Conservation (phyloP, 2,113 vertebrate genomes). For the Actinemys pallida region DNA sequence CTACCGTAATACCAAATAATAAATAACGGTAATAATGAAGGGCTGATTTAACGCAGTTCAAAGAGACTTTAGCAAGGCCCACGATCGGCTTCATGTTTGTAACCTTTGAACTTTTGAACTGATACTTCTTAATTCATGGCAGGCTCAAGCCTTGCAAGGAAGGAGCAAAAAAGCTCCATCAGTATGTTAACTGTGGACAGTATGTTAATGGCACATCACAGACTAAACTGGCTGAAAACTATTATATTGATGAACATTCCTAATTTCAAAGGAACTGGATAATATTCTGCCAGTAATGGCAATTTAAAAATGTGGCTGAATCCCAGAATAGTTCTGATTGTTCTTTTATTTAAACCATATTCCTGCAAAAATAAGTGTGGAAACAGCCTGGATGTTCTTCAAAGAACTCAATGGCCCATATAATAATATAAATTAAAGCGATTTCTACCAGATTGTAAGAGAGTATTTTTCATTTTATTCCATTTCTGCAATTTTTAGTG, state of each 20-base stretch:
- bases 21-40: neutral
- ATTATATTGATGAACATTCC: constrained; percentile 47
- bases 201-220: constrained; percentile 45
- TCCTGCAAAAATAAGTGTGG: constrained; percentile 74
- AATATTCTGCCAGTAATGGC: constrained; percentile 75
- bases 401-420: constrained; percentile 72
- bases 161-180: neutral
- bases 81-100: neutral
- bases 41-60: neutral
- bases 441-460: constrained; percentile 70
- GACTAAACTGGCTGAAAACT: constrained; percentile 56
- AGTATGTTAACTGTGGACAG: neutral
- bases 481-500: constrained; percentile 59
- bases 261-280: constrained; percentile 72
- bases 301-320: constrained; percentile 70
- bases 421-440: constrained; percentile 77
- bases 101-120: neutral
- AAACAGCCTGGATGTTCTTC: constrained; percentile 76
- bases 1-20: neutral
- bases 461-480: constrained; percentile 66
- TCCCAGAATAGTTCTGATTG: constrained; percentile 71
- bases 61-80: neutral
- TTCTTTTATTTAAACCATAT: constrained; percentile 79
- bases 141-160: neutral
- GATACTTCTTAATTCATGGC: neutral